Base-by-base conservation (phyloP, 2,113 vertebrate species). In the Hypomesus transpacificus region DNA sequence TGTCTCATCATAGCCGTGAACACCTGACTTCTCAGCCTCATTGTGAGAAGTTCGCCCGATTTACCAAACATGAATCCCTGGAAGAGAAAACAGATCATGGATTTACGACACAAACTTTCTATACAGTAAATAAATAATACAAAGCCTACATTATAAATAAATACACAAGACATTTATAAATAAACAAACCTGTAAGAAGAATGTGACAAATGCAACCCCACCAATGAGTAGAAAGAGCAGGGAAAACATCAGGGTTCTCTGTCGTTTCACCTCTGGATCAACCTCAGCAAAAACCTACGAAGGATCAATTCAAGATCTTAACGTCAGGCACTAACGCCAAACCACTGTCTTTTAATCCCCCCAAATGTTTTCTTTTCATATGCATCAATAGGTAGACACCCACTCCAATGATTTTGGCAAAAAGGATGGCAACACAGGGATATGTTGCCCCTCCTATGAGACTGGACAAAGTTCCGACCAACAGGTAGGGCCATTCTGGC, bases 51-150 rank as follows among this genome's bases (percentile, higher is more conserved):
- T 82, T 93, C 91, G 14, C 90, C 90, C 70, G 91, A 87, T 75
- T 86, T 93, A 59, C 83, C 93, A 90, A 93, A 93, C 84, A 88
- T 88, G 74, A 81, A 90, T n/a, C 91, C 92, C 92, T 93, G 72
- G 1, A 64, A 53, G 74, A 68, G 51, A 68, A 51, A 4, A 57
- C 14, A 7, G 8, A 59, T 20, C 20, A 59, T 20, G 14, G 9
- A 59, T 59, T 4, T 59, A 14, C 57, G 0, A 57, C 54, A 57
- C 54, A 18, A 20, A 57, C 54, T 11, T 46, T 7, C 39, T 46
- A 46, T 11, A 46, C 7, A 46, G 39, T 46, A 46, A 46, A 26
- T 16, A 24, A 4, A 14, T 26, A 61, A 31, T 60, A 60, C 22
- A 61, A 61, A 16, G 24, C 13, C 14, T 5, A 14, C 6, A 28